Evolutionary conservation across 2,113 vertebrate species (phyloP), one percentile per base, ranked within the genome.

Genomic region (Copsychus sechellarum): DNA sequence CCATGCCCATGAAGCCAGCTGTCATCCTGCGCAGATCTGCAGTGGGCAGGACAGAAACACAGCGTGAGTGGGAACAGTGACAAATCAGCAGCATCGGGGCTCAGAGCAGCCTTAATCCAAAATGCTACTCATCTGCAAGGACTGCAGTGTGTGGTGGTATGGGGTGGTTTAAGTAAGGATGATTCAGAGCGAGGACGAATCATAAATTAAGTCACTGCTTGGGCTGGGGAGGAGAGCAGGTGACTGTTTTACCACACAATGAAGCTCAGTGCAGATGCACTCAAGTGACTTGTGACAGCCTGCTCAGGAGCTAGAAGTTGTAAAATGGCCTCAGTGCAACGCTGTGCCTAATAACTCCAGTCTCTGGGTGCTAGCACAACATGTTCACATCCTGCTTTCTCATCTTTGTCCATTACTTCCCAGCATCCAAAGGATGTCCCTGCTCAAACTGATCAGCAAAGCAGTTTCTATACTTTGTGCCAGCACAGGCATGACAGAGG

Each of bases 1-100:
- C 99, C 99, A 99, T 99, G 95, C 99, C 99, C 99, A 99, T 99
- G 97, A 99, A 99, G 43, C 99, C 99, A 8, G 99, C 99, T 2
- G 99, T 99, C 99, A 99, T 99, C 93, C 99, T 98, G 94, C 99
- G 98, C 97, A 99, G 97, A 96, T 99, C 99, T 99, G 97, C 72
- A 92, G 82, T 7, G 67, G 40, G 94, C 80, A 88, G 92, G 6
- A 62, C 22, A 64, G 80, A 88, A 86, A 72, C 85, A 86, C 62
- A 95, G 8, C 47, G 3, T 6, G 16, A 6, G 2, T 38, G 72
- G 85, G 33, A 94, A 12, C 40, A 72, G 43, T 8, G 45, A 61
- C 26, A 89, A 74, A 64, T 12, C 7, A 76, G 70, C 58, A 94
- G 43, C 58, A 47, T 36, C 19, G 58, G 69, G n/a, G 12, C 18